These are phyloP conservation scores for Papilio glaucus DNA, from an alignment of 1,140 invertebrate species.

Conservation along the genomic window DNA sequence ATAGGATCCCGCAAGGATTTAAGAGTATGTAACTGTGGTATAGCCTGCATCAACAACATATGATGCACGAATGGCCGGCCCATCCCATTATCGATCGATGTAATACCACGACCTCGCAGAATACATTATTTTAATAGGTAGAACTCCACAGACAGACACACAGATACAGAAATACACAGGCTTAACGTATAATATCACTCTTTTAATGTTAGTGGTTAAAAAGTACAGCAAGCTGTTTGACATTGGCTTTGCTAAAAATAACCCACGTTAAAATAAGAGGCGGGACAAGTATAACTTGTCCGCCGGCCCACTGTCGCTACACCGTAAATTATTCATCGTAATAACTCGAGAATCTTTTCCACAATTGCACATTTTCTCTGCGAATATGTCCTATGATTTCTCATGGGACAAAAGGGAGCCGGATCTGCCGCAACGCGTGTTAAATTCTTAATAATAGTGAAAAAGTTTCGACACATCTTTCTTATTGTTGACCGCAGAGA, in stretches of 20 bases:
- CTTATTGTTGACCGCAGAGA: not conserved
- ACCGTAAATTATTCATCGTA: slow-evolving; percentile 28
- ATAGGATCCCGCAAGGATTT: too few relatives aligned
- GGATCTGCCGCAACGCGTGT: slow-evolving; percentile 32
- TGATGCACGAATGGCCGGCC: too few relatives aligned
- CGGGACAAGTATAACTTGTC: not conserved
- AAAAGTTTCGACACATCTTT: slow-evolving; percentile 33
- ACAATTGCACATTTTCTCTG: slow-evolving; percentile 36
- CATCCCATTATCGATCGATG: too few relatives aligned
- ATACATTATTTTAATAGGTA: too few relatives aligned
- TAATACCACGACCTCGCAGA: too few relatives aligned
- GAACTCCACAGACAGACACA: too few relatives aligned
- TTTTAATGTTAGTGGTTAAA: not conserved
- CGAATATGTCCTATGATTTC: slow-evolving; percentile 37
- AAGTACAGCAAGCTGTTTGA: not conserved
- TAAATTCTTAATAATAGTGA: slow-evolving; percentile 34
- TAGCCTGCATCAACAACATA: too few relatives aligned
- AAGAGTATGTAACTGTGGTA: too few relatives aligned
- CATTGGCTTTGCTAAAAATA: not conserved
- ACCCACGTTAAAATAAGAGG: not conserved
- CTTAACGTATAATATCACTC: too few relatives aligned
- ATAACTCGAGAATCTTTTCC: slow-evolving; percentile 38
- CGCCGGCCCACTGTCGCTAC: not conserved
- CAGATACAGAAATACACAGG: too few relatives aligned
- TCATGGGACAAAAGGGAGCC: slow-evolving; percentile 32